Base-by-base conservation (phyloP, 1,140 invertebrate genomes). In the Panulirus ornatus region DNA sequence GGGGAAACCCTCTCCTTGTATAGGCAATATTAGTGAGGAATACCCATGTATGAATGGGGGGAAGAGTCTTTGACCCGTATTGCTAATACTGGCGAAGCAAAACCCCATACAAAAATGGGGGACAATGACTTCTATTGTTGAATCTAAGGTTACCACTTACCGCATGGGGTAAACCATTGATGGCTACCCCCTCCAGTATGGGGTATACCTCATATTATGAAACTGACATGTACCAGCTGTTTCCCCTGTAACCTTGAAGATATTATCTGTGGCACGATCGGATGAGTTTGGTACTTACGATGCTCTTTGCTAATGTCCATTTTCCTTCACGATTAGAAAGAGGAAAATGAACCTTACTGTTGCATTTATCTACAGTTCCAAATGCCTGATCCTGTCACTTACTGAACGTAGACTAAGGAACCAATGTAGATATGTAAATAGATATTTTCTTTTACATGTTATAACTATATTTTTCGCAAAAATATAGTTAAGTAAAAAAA, bases 391-490 rank as follows among this genome's bases (percentile, higher is more conserved):
- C n/a, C 58, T 66, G 58, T 11, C 3, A 30, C 58, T 8, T 8
- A 27, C n/a, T 66, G n/a, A 66, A 30, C n/a, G 54, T 66, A 66
- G 58, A 66, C 58, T 66, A 66, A 66, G 58, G 58, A 66, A 30
- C n/a, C 58, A 66, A 66, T 66, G 58, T 66, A 66, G 58, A 66
- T 66, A 66, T 66, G 58, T 66, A 66, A 22, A 66, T 66, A 66
- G 58, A 66, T 66, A 58, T 66, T 66, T n/a, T 66, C 58, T 30
- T 66, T 66, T 27, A 66, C n/a, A 30, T 66, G 58, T 66, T 66
- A 66, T 66, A 66, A 66, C 58, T 66, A 66, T 66, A 66, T 30
- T 66, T 63, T 27, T 58, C 0, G 22, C 54, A 30, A 30, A 66
- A 66, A 66, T 66, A 66, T 66, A 30, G 58, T 66, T 66, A 66